Conservation (phyloP, 2,113 vertebrate genomes). For the Redunca redunca region DNA sequence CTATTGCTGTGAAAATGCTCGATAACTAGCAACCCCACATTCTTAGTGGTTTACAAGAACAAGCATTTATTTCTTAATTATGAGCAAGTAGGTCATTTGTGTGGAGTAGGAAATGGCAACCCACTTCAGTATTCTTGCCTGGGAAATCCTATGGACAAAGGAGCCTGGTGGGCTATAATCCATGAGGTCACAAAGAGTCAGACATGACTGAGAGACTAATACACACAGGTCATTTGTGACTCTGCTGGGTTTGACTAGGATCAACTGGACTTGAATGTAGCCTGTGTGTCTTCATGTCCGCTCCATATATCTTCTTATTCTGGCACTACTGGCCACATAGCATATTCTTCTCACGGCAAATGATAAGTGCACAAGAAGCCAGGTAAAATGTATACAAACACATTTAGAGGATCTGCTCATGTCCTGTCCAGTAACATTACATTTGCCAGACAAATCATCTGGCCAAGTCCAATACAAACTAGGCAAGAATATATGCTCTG, state of each 20-base stretch:
- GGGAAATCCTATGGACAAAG: not conserved
- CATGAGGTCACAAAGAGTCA: not conserved
- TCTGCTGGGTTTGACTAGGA: not conserved
- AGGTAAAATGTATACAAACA: not conserved
- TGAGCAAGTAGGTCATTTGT: not conserved
- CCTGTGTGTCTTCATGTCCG: not conserved
- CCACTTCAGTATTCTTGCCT: not conserved
- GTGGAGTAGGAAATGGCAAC: not conserved
- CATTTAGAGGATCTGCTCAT: not conserved
- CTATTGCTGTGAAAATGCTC: not conserved
- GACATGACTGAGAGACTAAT: not conserved
- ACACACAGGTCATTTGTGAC: not conserved
- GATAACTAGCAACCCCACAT: not conserved
- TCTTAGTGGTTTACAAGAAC: not conserved
- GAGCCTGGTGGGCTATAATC: not conserved
- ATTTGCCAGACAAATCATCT: not conserved
- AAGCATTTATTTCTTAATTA: not conserved
- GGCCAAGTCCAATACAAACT: not conserved
- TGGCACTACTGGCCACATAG: not conserved
- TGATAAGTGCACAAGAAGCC: not conserved
- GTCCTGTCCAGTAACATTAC: not conserved
- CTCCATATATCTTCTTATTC: not conserved
- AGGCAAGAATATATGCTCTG: not conserved
- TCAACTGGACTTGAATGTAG: not conserved
- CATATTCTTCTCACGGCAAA: not conserved